Conservation (phyloP, 2,888 invertebrate species). For the Apamea epomidion region DNA sequence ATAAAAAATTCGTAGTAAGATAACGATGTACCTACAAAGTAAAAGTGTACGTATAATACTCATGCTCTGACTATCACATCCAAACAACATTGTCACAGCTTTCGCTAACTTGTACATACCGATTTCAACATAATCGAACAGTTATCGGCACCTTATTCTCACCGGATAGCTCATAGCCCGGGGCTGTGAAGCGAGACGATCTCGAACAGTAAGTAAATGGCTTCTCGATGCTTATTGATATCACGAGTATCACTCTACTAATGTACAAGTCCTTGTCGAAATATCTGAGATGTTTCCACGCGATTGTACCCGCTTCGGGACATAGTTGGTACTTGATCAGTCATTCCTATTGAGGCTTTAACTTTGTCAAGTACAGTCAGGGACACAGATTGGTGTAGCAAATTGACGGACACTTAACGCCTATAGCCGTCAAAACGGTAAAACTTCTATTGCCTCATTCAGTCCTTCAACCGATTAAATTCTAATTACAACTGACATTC, state of each 20-base stretch:
- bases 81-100: conserved; percentile 1
- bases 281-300: conserved; percentile 38
- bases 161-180: conserved; percentile 23
- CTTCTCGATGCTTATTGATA: conserved; percentile 43
- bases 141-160: conserved; percentile 40
- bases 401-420: not conserved
- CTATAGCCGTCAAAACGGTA: not conserved
- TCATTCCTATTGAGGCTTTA: not conserved
- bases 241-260: conserved; percentile 32
- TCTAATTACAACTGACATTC: not conserved
- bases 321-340: conserved; percentile 8
- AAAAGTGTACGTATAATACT: not conserved
- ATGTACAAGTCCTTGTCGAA: conserved; percentile 36
- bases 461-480: not conserved
- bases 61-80: not conserved
- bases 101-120: conserved; percentile 12
- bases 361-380: not conserved
- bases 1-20: not conserved
- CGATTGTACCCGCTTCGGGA: not conserved
- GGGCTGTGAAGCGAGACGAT: conserved; percentile 31
- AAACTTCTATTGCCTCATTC: not conserved
- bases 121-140: conserved; percentile 21
- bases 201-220: conserved; percentile 40
- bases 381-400: not conserved
- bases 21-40: not conserved